A percentile compares a stretch with the other conserved stretches of the same genome.
Conservation (phyloP, 2,797 vertebrate species). For the Chrysocyon brachyurus region DNA sequence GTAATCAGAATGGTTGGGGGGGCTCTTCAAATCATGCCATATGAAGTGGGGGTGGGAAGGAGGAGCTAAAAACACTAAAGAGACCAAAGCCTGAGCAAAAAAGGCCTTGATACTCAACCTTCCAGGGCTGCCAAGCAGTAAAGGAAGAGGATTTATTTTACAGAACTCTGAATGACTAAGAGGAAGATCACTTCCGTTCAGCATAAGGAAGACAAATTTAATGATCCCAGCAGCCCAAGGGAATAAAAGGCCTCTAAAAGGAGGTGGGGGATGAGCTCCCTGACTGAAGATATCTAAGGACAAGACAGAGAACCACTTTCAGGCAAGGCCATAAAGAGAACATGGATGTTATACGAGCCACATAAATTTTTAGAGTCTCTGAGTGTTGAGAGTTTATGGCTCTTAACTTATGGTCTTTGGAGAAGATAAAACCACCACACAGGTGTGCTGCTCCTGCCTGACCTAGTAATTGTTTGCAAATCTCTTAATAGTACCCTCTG, state of each 20-base stretch:
- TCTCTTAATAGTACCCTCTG: background rate
- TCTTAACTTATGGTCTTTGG: background rate
- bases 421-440: background rate
- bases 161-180: background rate
- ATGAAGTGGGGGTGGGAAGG: background rate
- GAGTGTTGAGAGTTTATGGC: background rate
- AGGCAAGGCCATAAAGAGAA: background rate
- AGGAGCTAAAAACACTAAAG: background rate
- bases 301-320: background rate
- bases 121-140: background rate
- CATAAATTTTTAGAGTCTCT: background rate
- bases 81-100: background rate
- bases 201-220: background rate
- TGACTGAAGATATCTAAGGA: background rate
- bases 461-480: background rate
- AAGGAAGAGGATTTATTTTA: background rate
- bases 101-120: background rate
- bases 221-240: background rate
- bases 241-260: conserved; percentile 5
- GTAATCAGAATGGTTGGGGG: background rate
- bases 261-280: background rate
- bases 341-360: background rate
- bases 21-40: background rate
- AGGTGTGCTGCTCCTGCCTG: background rate
- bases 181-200: background rate